Percentiles rank a stretch among this genome's conserved stretches.
These are phyloP conservation scores for Pontoporia blainvillei DNA, from an alignment of 2,113 vertebrate species.

Conservation along the genomic window DNA sequence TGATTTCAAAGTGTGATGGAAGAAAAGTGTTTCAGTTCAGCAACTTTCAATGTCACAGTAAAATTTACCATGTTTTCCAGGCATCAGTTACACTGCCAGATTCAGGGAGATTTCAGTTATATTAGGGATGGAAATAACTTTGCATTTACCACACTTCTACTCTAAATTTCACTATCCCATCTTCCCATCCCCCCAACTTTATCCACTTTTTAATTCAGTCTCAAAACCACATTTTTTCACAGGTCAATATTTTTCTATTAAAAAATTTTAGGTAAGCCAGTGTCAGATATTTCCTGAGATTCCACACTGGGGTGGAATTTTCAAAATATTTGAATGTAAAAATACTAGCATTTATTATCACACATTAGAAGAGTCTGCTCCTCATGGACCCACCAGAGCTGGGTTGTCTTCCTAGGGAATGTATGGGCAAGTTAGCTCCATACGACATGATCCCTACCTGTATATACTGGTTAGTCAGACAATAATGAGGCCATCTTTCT, in stretches of 20 bases:
- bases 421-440: neutral
- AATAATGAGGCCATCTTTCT: neutral
- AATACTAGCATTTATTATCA: neutral
- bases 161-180: neutral
- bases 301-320: neutral
- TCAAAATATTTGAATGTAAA: neutral
- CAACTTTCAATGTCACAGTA: conserved; percentile 25
- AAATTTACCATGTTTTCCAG: conserved; percentile 31
- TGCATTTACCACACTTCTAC: neutral
- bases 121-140: neutral
- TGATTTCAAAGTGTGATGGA: conserved; percentile 41
- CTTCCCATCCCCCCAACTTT: neutral
- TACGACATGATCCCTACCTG: neutral
- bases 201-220: neutral
- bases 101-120: conserved; percentile 29
- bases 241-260: neutral
- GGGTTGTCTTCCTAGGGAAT: neutral
- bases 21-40: conserved; percentile 16
- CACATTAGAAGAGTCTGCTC: neutral
- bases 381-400: neutral
- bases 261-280: neutral
- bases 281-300: neutral
- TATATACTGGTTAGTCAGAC: neutral
- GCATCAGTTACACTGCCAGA: neutral
- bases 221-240: neutral